phyloP scores from a whole-genome alignment of 1,140 invertebrate species.

The Anastrepha ludens region DNA sequence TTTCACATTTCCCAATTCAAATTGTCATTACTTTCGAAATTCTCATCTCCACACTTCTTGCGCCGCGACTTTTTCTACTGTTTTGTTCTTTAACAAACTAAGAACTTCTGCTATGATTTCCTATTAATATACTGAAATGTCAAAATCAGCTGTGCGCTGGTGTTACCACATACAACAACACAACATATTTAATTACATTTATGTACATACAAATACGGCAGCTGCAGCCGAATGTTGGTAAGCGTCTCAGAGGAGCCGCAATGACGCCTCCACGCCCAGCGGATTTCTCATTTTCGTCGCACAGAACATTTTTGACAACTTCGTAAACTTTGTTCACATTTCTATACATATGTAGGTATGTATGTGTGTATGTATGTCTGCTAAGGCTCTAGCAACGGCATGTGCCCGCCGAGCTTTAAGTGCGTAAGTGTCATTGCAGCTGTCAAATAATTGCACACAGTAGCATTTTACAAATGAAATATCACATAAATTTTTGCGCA shows the following conservation, averaged over 20 bases:
- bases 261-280: neutral
- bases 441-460: constrained; percentile 38
- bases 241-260: neutral
- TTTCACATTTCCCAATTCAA: neutral
- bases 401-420: neutral
- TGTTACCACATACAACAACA: neutral
- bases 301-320: neutral
- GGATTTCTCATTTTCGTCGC: neutral
- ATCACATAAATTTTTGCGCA: neutral
- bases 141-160: constrained; percentile 18
- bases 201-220: neutral
- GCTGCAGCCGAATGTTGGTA: neutral
- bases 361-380: neutral
- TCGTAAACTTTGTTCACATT: neutral
- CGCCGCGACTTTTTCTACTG: too few species aligned
- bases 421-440: constrained; percentile 48
- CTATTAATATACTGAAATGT: constrained; percentile 10
- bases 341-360: neutral
- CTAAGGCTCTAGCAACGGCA: neutral
- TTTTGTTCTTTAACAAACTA: neutral
- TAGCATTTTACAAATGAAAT: neutral
- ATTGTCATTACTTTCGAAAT: constrained; percentile 14
- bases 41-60: neutral
- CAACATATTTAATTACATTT: constrained; percentile 44
- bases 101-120: neutral